phyloP scores from a whole-genome alignment of 2,797 vertebrate species.

The Halcyon chelicuti region DNA sequence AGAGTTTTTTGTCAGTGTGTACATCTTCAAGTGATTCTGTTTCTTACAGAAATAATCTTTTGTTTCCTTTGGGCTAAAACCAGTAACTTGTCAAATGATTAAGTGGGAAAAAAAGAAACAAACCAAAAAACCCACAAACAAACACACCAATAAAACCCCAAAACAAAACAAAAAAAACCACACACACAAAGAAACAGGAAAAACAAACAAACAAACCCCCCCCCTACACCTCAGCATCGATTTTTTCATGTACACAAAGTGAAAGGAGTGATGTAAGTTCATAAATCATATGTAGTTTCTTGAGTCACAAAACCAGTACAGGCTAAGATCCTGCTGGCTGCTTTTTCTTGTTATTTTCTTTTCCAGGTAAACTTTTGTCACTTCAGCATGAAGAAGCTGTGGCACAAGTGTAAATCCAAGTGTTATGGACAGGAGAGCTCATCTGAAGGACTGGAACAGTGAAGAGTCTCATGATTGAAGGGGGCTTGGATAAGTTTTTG shows the following conservation, averaged over 20 bases:
- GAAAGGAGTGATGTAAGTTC: not conserved
- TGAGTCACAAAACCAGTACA: not conserved
- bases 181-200: too few relatives aligned
- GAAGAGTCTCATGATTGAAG: not conserved
- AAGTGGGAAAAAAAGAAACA: not conserved
- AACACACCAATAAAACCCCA: too few relatives aligned
- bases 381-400: not conserved
- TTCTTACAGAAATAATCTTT: not conserved
- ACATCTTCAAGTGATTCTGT: not conserved
- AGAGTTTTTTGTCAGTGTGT: not conserved
- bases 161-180: too few relatives aligned
- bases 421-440: not conserved
- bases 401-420: not conserved
- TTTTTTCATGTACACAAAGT: not conserved
- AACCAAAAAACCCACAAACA: rapidly evolving
- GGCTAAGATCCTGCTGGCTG: not conserved
- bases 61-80: not conserved
- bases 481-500: not conserved
- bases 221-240: not conserved
- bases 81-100: not conserved
- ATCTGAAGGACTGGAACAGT: not conserved
- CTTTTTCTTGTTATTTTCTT: not conserved
- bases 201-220: too few relatives aligned
- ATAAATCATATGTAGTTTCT: not conserved
- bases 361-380: not conserved